Evolutionary conservation across 2,113 vertebrate species (phyloP), one percentile per base, ranked within the genome.

Genomic region (Malurus cyaneus): DNA sequence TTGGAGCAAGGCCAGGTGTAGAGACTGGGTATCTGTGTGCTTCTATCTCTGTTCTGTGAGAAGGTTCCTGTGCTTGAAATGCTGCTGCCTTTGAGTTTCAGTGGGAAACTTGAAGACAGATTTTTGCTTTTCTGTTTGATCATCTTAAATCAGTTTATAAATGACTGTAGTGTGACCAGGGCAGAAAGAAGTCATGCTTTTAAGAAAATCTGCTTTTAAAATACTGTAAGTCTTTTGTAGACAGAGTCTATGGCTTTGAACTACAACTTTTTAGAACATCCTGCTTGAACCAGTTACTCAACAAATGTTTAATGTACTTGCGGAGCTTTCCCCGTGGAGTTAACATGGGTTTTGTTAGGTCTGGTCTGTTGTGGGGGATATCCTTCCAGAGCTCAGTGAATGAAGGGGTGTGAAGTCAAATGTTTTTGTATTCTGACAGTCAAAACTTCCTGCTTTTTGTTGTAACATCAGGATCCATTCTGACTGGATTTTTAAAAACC

Each of bases 151-250:
- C 42, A 36, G 15, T 62, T 90, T 54, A 25, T 92, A 52, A 80
- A 56, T 67, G 50, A 24, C 36, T 54, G 0, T 20, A 77, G 82
- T n/a, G 32, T 89, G 77, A 80, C 36, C 61, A n/a, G 29, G 71
- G 61, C 78, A 87, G 82, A 77, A 50, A 5, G 3, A 80, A 86
- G 59, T 47, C 18, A 5, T 12, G 18, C 36, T 50, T 72, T 73
- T 39, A 41, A 79, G 81, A 92, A 80, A 85, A 86, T 57, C 66
- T 74, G 66, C 71, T 80, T 79, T 95, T 86, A 44, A 79, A 90
- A 72, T 82, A 79, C 17, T 36, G 32, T 54, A 14, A 29, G 50
- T 52, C 26, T 80, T 84, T 64, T 86, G 62, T 72, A 52, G 74
- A 18, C 50, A 20, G 41, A 14, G 47, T 56, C 56, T 39, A 3